Evolutionary conservation across 1,140 invertebrate species (phyloP), one percentile per base, ranked within the genome.

Genomic region (Drosophila lini): DNA sequence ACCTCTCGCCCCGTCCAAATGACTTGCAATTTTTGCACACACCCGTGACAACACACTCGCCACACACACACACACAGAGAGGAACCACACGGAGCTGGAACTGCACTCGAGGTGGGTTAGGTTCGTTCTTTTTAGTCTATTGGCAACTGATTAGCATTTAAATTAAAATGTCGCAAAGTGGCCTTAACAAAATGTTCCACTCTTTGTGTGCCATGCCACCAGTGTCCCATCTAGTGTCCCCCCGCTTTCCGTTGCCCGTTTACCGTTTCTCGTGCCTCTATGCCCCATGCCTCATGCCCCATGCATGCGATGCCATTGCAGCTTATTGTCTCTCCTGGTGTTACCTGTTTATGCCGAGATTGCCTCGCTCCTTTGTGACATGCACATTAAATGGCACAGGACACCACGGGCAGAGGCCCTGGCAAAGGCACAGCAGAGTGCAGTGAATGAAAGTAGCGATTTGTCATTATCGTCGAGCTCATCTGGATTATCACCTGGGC

Each of bases 91-190:
- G 34, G 34, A 65, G 19, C 32, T 50, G 40, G 59, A 40, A 50
- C 45, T 71, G 44, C 69, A 71, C 69, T 71, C 67, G 69, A 71
- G 69, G 69, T 73, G 69, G 65, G 52, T 48, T 81, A 57, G 78
- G 68, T 71, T 74, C 57, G 62, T 73, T 84, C 76, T 80, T 83
- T 83, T 84, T 77, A 80, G 55, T 85, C 82, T 86, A 85, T 85
- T 88, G 82, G 82, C 82, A 85, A 88, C 82, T 86, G 82, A 86
- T 86, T 86, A 86, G 82, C 82, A 86, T 86, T 86, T 86, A 86
- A 86, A 86, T 86, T 86, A 86, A 86, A 86, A 86, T 88, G 82
- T 86, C 82, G 82, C 82, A 86, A 86, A 86, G 82, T 86, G 82
- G 82, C 82, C 82, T 86, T 86, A 86, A 82, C 82, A 83, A 86